phyloP scores from a whole-genome alignment of 2,888 invertebrate genomes.

The Girardia tigrina region DNA sequence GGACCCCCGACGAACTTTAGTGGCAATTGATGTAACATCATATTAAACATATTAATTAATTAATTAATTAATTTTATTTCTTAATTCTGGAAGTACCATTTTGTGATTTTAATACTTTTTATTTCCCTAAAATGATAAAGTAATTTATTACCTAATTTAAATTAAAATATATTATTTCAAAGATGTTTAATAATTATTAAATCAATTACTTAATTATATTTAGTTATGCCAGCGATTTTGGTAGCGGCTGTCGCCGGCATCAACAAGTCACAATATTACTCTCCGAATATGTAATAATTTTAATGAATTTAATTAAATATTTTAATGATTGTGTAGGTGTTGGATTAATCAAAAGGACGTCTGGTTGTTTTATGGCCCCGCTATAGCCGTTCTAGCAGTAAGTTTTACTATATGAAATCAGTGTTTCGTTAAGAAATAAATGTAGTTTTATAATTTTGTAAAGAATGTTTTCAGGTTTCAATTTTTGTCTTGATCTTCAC shows the following conservation, averaged over 20 bases:
- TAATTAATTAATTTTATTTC: too few relatives aligned
- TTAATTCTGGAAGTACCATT: too few relatives aligned
- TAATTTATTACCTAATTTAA: too few relatives aligned
- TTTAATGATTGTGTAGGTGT: slow-evolving; percentile 42
- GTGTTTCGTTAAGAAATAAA: neutral
- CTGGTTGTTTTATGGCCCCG: slow-evolving; percentile 49
- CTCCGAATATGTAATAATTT: slow-evolving; percentile 47
- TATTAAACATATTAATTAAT: too few relatives aligned
- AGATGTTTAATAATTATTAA: too few relatives aligned
- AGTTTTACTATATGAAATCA: slow-evolving; percentile 38
- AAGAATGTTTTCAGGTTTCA: slow-evolving; percentile 48
- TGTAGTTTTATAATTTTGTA: neutral
- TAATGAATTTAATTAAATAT: slow-evolving; percentile 39
- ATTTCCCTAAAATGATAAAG: too few relatives aligned
- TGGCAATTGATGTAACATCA: too few relatives aligned
- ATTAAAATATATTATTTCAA: too few relatives aligned
- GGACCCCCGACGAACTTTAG: too few relatives aligned
- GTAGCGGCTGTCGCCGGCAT: slow-evolving; percentile 49
- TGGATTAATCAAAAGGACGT: slow-evolving; percentile 47
- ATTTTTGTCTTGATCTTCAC: slow-evolving; percentile 50
- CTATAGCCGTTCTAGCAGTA: slow-evolving; percentile 46
- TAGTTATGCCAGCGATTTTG: slow-evolving; percentile 47
- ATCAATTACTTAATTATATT: too few relatives aligned
- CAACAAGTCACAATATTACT: slow-evolving; percentile 45
- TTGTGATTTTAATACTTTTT: too few relatives aligned